These are phyloP conservation scores for Sitta carolinensis DNA, from an alignment of 2,797 vertebrate genomes.

Conservation along the genomic window DNA sequence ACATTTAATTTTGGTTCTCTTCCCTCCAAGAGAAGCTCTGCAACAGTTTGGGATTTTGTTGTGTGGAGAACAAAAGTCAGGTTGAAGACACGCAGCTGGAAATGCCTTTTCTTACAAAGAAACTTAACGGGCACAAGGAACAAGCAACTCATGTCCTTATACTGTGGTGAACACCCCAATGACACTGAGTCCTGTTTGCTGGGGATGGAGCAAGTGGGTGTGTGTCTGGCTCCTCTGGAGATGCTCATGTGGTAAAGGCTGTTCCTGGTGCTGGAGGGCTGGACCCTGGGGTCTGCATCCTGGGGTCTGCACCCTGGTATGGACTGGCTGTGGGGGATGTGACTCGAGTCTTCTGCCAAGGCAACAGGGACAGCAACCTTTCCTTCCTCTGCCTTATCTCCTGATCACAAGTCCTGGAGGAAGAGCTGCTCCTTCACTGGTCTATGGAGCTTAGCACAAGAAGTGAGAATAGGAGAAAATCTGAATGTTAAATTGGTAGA, in stretches of 20 bases:
- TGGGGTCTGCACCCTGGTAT: neutral
- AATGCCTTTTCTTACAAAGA: neutral
- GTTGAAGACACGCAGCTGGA: neutral
- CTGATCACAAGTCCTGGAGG: neutral
- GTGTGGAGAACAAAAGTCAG: neutral
- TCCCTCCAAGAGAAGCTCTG: neutral
- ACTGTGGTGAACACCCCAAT: accelerated
- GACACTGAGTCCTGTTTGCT: neutral
- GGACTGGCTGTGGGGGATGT: neutral
- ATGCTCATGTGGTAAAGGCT: neutral
- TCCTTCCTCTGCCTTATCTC: neutral
- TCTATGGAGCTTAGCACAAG: neutral
- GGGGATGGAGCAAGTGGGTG: neutral
- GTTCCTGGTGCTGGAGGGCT: neutral
- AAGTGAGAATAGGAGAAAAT: neutral
- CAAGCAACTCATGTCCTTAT: neutral
- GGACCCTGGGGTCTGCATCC: neutral
- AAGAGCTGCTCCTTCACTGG: neutral
- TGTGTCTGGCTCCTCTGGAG: neutral
- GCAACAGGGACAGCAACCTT: neutral
- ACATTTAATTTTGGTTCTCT: neutral
- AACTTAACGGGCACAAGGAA: neutral
- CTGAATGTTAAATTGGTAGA: neutral
- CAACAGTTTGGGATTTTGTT: neutral
- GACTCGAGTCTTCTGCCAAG: neutral